phyloP scores from a whole-genome alignment of 2,113 vertebrate species.

The Cairina moschata region DNA sequence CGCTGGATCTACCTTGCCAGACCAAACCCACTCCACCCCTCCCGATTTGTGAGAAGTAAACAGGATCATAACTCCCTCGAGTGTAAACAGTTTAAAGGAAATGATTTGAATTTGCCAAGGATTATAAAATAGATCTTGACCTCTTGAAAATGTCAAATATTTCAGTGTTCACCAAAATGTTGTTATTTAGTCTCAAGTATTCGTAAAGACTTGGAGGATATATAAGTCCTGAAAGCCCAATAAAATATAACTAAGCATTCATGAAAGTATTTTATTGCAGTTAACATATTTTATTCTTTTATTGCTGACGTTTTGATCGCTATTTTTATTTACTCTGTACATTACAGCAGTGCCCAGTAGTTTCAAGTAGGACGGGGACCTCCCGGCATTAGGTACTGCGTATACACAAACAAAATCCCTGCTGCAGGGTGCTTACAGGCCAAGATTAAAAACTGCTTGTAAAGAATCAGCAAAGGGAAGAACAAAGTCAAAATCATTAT shows the following conservation, averaged over 20 bases:
- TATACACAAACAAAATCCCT: accelerated
- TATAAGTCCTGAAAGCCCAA: not conserved
- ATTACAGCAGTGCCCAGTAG: not conserved
- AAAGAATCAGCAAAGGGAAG: not conserved
- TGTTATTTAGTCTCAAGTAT: not conserved
- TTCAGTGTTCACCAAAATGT: not conserved
- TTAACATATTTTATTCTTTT: not conserved
- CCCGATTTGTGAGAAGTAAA: not conserved
- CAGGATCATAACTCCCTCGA: not conserved
- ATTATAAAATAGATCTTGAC: not conserved
- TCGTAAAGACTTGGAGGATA: not conserved
- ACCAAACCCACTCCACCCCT: accelerated
- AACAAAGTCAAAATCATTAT: not conserved
- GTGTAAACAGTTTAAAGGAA: not conserved
- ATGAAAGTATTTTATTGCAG: not conserved
- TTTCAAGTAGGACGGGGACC: not conserved
- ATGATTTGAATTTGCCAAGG: not conserved
- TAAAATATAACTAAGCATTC: not conserved
- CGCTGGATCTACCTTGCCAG: accelerated
- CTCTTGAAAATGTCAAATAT: slow-evolving; percentile 16
- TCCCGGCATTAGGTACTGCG: not conserved
- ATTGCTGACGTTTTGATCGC: not conserved
- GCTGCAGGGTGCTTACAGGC: not conserved
- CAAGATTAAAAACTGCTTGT: accelerated
- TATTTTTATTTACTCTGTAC: not conserved